These are phyloP conservation scores for Ridgeia piscesae DNA, from an alignment of 1,140 invertebrate species.

Conservation along the genomic window DNA sequence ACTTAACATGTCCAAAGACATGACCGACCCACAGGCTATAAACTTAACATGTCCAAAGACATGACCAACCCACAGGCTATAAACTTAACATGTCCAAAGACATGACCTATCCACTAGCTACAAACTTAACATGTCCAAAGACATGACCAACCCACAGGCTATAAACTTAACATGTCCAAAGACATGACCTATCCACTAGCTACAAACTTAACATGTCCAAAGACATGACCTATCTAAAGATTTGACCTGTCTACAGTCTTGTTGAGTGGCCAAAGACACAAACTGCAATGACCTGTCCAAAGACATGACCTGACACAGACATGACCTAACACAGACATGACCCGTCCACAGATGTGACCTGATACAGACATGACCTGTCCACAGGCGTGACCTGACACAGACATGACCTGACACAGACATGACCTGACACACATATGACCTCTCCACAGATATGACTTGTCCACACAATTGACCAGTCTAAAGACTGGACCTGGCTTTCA, in stretches of 20 bases:
- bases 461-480: neutral
- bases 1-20: no score
- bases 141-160: no score
- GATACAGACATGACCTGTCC: neutral
- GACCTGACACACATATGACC: neutral
- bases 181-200: neutral
- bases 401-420: neutral
- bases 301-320: neutral
- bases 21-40: no score
- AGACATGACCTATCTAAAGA: neutral
- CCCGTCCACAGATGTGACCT: neutral
- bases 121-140: no score
- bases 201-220: neutral
- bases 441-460: neutral
- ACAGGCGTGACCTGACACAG: neutral
- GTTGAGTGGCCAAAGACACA: no score
- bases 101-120: no score
- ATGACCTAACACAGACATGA: neutral
- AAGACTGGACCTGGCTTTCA: neutral
- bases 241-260: neutral
- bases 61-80: no score
- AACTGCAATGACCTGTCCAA: neutral
- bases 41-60: no score
- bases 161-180: no score
- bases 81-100: no score